Evolutionary conservation across 2,888 invertebrate species (phyloP), one percentile per base, ranked within the genome.

Genomic region (Apoda limacodes): DNA sequence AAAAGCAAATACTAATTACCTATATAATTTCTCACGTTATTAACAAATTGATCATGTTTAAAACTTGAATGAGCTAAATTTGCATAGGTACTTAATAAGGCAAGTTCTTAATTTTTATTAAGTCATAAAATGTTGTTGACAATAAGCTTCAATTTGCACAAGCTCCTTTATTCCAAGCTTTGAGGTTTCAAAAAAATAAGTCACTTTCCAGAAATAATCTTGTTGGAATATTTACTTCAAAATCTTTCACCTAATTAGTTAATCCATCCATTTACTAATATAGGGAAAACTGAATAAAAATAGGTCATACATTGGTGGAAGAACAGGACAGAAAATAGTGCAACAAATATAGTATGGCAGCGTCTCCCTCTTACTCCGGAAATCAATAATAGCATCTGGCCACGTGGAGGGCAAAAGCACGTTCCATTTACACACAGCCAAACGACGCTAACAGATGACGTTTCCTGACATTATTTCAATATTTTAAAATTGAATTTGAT

Each of bases 291-390:
- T 57, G 67, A 60, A 72, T 72, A 80, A 78, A 80, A 80, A 80
- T 80, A 76, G 80, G 80, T 80, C 80, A 80, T 80, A 78, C 74
- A 80, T 80, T 74, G 74, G 76, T 68, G 69, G 57, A 62, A 30
- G 62, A 78, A 46, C 9, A 61, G 48, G 66, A 76, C 53, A 47
- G 55, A 75, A 80, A 74, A 76, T 78, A 75, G 76, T 78, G 75
- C 80, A 78, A 78, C 75, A 76, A 76, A 76, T 70, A 58, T 67
- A 59, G 67, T 68, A 76, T 60, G 48, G 66, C 65, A 60, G 40
- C 47, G 56, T 76, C 76, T 56, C 69, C 41, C 49, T 76, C 61
- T 51, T 44, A 60, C 71, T 66, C 78, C 78, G 78, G 81, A 81
- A 81, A 80, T 80, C 81, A 78, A 78, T 76, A 80, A 74, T 70